Conservation (phyloP, 2,888 invertebrate genomes). For the Noctuana brunneofusca region DNA sequence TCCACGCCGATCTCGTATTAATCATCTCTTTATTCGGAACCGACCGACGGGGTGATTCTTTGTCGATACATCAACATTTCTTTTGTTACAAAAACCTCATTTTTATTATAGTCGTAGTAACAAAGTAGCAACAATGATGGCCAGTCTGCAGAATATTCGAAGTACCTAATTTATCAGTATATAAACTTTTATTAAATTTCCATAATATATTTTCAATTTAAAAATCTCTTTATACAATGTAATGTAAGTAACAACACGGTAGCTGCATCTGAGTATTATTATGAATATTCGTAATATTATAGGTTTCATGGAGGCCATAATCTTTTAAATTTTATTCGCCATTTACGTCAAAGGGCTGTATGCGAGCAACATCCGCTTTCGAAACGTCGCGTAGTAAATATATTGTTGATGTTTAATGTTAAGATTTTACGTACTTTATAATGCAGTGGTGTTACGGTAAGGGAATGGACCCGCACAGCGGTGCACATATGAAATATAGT, state of each 20-base stretch:
- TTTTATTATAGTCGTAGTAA: constrained; percentile 2
- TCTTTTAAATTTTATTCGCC: constrained; percentile 13
- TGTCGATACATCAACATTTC: constrained; percentile 35
- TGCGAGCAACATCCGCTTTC: constrained; percentile 26
- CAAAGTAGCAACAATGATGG: background rate
- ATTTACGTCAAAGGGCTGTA: constrained; percentile 1
- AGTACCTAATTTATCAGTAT: background rate
- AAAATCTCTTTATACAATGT: constrained; percentile 1
- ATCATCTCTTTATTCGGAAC: constrained; percentile 65
- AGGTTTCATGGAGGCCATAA: constrained; percentile 2
- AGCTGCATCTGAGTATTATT: background rate
- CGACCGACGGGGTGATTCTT: constrained; percentile 59
- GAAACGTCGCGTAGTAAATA: constrained; percentile 42
- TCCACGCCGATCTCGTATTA: constrained; percentile 62
- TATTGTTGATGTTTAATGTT: constrained; percentile 56
- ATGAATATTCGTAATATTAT: background rate
- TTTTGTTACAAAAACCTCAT: constrained; percentile 16
- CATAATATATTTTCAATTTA: background rate
- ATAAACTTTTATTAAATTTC: background rate
- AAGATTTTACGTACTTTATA: constrained; percentile 63
- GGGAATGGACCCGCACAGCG: constrained; percentile 67
- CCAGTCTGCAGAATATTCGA: background rate
- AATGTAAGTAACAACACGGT: background rate
- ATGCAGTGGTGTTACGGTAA: constrained; percentile 53
- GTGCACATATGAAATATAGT: constrained; percentile 73